Evolutionary conservation across 1,140 invertebrate species (phyloP), one percentile per base, ranked within the genome.

Genomic region (Saccostrea echinata): DNA sequence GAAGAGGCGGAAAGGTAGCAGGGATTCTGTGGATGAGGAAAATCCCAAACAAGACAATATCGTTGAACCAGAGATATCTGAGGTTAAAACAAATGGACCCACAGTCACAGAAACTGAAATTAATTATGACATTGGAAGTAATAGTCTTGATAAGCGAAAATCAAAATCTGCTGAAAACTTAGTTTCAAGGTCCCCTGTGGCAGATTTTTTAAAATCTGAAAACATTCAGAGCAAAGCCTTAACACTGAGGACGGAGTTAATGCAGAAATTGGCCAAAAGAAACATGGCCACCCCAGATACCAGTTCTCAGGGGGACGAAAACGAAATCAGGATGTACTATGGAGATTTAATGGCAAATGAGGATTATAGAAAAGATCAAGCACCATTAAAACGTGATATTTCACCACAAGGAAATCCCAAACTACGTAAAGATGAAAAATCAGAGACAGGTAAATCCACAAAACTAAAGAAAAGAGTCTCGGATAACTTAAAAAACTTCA

Each of bases 261-360:
- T 84, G 35, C 16, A 88, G 53, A 87, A 85, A 52, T 71, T 89
- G 21, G 71, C 76, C 51, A 55, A 33, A 16, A 88, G 89, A 68
- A 43, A 84, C 81, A 21, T 84, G 16, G 90, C 85, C 11, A 82
- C 57, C 24, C 43, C n/a, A 33, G 57, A 86, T 9, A 43, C 27
- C 64, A 52, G 27, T 24, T 51, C 57, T 33, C 33, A 82, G 16
- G 53, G 55, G 11, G 80, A 86, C 27, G 71, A 82, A 80, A 57
- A 83, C 30, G 84, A 89, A 57, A 87, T 88, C 21, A 82, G 71
- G 16, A 27, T 88, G 55, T 91, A 87, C 33, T 88, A 82, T 82
- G 80, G 80, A 12, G 80, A 82, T 84, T 84, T 61, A 12, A 84
- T 61, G 53, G 13, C 55, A 12, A 84, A 51, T 83, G 81, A 83